Conservation (phyloP, 2,113 vertebrate genomes). For the Coturnix japonica region DNA sequence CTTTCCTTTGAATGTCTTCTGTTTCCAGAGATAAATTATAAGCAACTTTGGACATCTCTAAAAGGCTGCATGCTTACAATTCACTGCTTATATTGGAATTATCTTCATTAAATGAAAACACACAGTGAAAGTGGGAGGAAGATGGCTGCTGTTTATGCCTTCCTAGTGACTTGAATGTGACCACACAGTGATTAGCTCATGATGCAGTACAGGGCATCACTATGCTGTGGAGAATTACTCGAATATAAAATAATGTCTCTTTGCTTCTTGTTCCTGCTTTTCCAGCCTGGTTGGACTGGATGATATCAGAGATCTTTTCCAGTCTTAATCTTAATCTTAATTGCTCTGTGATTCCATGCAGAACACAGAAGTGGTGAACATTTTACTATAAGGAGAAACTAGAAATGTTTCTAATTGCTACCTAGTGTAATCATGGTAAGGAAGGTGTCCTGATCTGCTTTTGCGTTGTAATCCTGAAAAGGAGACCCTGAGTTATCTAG, state of each 20-base stretch:
- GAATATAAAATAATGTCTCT: too few relatives aligned
- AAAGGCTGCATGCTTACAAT: not conserved
- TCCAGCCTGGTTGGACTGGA: too few relatives aligned
- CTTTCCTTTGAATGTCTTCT: not conserved
- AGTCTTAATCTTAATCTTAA: too few relatives aligned
- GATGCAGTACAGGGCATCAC: not conserved
- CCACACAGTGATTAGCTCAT: not conserved
- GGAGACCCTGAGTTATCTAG: not conserved
- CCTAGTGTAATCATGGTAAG: not conserved
- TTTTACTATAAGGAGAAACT: not conserved
- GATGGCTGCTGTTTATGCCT: not conserved
- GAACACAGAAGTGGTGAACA: not conserved
- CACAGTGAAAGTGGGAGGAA: not conserved
- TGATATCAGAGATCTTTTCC: too few relatives aligned
- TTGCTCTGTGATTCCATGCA: not conserved
- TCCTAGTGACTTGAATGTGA: not conserved
- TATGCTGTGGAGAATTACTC: too few relatives aligned
- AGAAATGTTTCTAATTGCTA: not conserved
- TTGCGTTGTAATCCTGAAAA: not conserved
- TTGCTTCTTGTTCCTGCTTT: too few relatives aligned
- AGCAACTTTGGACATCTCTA: not conserved
- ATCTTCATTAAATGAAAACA: not conserved
- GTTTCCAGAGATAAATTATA: constrained; percentile 1
- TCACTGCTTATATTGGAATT: not conserved
- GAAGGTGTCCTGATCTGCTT: not conserved